Percentiles rank a stretch among this genome's conserved stretches.
These are phyloP conservation scores for Hyles vespertilio DNA, from an alignment of 1,140 invertebrate genomes.

Conservation along the genomic window DNA sequence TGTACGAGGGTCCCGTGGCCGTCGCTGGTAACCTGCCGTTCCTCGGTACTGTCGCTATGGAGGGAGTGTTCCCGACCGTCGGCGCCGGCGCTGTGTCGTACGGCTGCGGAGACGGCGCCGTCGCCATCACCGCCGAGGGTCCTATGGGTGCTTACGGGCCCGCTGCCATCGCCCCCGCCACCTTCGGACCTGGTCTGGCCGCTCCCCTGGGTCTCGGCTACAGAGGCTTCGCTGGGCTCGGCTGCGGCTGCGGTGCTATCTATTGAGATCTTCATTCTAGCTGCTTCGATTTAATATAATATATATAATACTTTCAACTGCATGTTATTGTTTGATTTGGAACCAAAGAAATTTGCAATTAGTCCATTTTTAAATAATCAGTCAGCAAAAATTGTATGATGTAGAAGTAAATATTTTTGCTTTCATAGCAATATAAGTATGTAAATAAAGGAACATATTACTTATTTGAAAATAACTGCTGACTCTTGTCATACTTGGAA, in stretches of 20 bases:
- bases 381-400: too few species aligned
- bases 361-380: too few species aligned
- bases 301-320: too few species aligned
- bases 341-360: too few species aligned
- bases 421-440: too few species aligned
- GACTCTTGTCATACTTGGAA: too few species aligned
- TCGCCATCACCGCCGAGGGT: slow-evolving; percentile 15
- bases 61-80: slow-evolving; percentile 30
- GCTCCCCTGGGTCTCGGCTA: slow-evolving; percentile 1
- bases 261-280: not conserved
- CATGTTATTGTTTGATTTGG: too few species aligned
- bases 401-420: too few species aligned
- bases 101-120: slow-evolving; percentile 31
- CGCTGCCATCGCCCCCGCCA: not conserved
- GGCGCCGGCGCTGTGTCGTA: slow-evolving; percentile 34
- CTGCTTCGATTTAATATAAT: too few species aligned
- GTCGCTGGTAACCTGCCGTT: slow-evolving; percentile 13
- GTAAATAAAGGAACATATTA: too few species aligned
- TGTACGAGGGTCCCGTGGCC: slow-evolving; percentile 8
- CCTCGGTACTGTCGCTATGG: slow-evolving; percentile 33
- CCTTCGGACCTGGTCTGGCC: not conserved
- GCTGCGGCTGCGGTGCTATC: slow-evolving; percentile 3
- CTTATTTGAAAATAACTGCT: too few species aligned
- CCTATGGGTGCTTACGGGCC: not conserved
- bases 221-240: not conserved